phyloP scores from a whole-genome alignment of 2,797 vertebrate species.

The Siniperca undulata region DNA sequence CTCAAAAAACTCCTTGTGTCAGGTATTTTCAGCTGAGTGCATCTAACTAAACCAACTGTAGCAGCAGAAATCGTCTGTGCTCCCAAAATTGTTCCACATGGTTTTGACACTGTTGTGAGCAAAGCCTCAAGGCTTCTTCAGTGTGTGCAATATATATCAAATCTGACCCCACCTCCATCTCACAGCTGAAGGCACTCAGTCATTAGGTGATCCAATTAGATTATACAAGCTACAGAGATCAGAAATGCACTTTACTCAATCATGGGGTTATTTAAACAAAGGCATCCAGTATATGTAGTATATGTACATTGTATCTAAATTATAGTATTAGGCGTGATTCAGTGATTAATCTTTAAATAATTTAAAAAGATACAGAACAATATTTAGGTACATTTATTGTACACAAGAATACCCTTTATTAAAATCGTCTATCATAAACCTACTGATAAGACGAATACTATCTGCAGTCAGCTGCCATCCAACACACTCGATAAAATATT shows the following conservation, averaged over 20 bases:
- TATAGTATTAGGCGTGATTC: not conserved
- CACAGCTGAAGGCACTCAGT: conserved; percentile 46
- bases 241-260: conserved; percentile 8
- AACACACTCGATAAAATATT: not conserved
- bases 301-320: not conserved
- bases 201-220: conserved; percentile 36
- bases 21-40: conserved; percentile 2
- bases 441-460: not conserved
- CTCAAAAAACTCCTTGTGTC: not conserved
- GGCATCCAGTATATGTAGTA: not conserved
- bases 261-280: conserved; percentile 5
- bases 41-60: conserved; percentile 14
- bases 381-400: not conserved
- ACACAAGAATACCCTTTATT: not conserved
- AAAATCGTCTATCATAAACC: not conserved
- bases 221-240: conserved; percentile 6
- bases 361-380: not conserved
- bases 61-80: not conserved
- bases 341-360: not conserved
- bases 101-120: not conserved
- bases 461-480: not conserved
- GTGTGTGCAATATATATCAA: conserved; percentile 6
- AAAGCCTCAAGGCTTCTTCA: not conserved
- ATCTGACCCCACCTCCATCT: conserved; percentile 37
- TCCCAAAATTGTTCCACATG: not conserved